phyloP scores from a whole-genome alignment of 37 sponge, comb jelly and placozoan genomes.

The Tethya wilhelma region DNA sequence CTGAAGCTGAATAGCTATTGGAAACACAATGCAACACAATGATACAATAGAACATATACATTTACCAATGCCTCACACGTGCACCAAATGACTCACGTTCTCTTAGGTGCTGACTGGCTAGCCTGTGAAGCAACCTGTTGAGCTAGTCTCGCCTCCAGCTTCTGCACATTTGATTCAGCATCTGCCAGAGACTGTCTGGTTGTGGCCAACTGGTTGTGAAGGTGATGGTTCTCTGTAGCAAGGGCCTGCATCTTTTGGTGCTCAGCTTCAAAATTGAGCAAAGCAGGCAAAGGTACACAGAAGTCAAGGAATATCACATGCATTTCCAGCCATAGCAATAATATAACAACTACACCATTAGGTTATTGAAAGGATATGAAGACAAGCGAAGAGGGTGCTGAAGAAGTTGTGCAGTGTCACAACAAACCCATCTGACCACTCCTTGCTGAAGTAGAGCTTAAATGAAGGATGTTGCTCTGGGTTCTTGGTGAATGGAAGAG shows the following conservation, averaged over 20 bases:
- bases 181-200: constrained; percentile 47
- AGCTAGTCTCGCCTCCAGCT: constrained; percentile 55
- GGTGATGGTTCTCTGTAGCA: constrained; percentile 63
- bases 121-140: constrained; percentile 36
- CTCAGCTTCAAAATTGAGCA: constrained; percentile 81
- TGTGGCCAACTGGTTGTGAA: constrained; percentile 71
- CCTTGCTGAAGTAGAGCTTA: constrained; percentile 82
- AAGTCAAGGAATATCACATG: constrained; percentile 44
- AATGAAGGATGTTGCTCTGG: constrained; percentile 83
- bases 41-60: no score
- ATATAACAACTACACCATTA: background rate
- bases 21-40: no score
- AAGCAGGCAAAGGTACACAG: constrained; percentile 65
- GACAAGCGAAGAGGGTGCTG: constrained; percentile 81
- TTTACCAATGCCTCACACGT: no score
- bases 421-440: constrained; percentile 79
- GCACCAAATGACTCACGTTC: background rate
- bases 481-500: constrained; percentile 80
- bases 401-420: constrained; percentile 92
- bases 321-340: background rate
- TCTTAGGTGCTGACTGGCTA: constrained; percentile 9
- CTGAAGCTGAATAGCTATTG: no score
- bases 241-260: constrained; percentile 77
- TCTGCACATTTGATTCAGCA: constrained; percentile 51
- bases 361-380: constrained; percentile 86